phyloP scores from a whole-genome alignment of 2,113 vertebrate species.

The Phoenicopterus ruber region DNA sequence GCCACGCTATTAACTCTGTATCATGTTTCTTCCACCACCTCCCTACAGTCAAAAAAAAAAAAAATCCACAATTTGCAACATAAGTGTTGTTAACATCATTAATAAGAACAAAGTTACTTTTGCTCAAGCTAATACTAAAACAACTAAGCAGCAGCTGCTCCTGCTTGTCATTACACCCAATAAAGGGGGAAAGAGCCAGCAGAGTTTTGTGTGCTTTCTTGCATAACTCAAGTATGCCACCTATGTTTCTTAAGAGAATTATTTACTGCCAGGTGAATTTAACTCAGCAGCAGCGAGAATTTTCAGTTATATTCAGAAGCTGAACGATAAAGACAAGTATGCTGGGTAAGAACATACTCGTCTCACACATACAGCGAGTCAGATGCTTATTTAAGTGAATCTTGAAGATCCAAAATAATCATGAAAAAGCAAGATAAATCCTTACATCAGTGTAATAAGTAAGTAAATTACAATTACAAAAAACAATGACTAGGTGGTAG shows the following conservation, averaged over 20 bases:
- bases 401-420: not conserved
- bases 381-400: not conserved
- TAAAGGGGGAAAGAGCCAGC: not conserved
- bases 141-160: not conserved
- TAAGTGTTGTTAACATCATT: not conserved
- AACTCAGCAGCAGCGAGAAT: not conserved
- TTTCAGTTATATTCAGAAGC: not conserved
- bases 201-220: not conserved
- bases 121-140: not conserved
- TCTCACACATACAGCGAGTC: not conserved
- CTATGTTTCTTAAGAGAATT: not conserved
- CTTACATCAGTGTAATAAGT: not conserved
- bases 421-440: not conserved
- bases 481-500: not conserved
- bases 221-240: not conserved
- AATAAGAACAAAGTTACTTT: not conserved
- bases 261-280: not conserved
- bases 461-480: not conserved
- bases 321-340: not conserved
- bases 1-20: not conserved
- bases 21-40: not conserved
- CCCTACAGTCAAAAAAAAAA: not conserved
- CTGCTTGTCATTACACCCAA: not conserved
- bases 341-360: not conserved
- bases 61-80: not conserved